Evolutionary conservation across 2,113 vertebrate species (phyloP).

Genomic region (Cyrtonyx montezumae): DNA sequence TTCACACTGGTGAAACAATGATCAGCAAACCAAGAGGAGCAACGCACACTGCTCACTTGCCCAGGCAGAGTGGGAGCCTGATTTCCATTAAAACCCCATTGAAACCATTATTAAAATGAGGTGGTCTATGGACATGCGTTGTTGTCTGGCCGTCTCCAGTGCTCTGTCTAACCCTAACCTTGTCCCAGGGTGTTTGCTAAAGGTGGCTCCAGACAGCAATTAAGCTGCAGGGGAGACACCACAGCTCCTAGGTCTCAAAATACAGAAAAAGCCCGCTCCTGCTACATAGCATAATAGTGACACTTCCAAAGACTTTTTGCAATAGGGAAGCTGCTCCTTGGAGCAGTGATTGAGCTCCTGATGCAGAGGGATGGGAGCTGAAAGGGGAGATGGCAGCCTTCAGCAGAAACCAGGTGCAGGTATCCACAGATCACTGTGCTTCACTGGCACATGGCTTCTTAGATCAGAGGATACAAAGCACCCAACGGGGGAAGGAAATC

Average conservation of each 20-base stretch:
- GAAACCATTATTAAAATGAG: accelerated
- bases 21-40: accelerated
- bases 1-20: background rate
- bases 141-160: accelerated
- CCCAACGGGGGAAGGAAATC: background rate
- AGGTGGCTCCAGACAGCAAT: background rate
- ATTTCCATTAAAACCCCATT: background rate
- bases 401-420: background rate
- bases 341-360: background rate
- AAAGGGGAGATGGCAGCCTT: background rate
- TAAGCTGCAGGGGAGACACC: background rate
- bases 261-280: background rate
- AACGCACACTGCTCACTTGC: background rate
- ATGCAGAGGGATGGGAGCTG: background rate
- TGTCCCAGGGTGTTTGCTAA: accelerated
- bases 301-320: background rate
- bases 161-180: background rate
- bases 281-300: background rate
- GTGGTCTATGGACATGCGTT: accelerated
- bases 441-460: background rate
- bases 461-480: constrained; percentile 1
- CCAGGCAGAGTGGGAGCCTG: background rate
- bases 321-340: background rate
- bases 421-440: background rate
- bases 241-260: background rate